phyloP scores from a whole-genome alignment of 2,888 invertebrate genomes.

The Lomographa bimaculata region DNA sequence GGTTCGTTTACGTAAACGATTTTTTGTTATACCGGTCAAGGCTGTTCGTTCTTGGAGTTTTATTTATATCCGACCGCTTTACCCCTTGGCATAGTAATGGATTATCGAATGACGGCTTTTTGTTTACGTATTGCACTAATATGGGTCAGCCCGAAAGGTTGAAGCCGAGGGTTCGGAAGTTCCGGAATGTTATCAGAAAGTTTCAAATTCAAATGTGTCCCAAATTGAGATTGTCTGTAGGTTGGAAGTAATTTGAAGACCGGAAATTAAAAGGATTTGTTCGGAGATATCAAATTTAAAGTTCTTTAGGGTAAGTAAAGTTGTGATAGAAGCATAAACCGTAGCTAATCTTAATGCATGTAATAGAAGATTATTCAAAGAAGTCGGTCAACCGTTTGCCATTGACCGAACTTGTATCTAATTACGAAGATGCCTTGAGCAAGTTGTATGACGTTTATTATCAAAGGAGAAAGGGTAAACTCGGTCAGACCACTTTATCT shows the following conservation, averaged over 20 bases:
- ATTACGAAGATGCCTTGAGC: constrained; percentile 13
- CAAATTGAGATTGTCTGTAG: constrained; percentile 3
- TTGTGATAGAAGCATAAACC: no score
- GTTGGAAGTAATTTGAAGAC: constrained; percentile 2
- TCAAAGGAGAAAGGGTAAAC: constrained; percentile 14
- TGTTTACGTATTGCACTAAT: constrained; percentile 13
- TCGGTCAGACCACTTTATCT: constrained; percentile 3
- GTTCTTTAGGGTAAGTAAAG: neutral
- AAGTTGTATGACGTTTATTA: constrained; percentile 13
- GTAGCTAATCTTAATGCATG: no score
- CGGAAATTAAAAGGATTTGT: constrained; percentile 11
- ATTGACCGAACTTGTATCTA: constrained; percentile 12
- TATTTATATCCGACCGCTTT: constrained; percentile 19
- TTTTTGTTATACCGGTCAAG: constrained; percentile 49
- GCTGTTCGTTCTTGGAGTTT: constrained; percentile 41
- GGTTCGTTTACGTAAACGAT: constrained; percentile 44
- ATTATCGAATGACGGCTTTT: constrained; percentile 7
- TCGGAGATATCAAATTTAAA: constrained; percentile 6
- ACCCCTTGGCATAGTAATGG: constrained; percentile 16
- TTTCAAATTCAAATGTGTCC: neutral
- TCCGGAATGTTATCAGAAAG: neutral
- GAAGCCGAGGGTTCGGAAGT: constrained; percentile 1
- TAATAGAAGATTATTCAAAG: constrained; percentile 2
- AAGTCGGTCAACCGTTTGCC: constrained; percentile 13
- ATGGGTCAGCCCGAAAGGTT: neutral